phyloP scores from a whole-genome alignment of 23 tunicate genomes.

The Aplidium turbinatum region DNA sequence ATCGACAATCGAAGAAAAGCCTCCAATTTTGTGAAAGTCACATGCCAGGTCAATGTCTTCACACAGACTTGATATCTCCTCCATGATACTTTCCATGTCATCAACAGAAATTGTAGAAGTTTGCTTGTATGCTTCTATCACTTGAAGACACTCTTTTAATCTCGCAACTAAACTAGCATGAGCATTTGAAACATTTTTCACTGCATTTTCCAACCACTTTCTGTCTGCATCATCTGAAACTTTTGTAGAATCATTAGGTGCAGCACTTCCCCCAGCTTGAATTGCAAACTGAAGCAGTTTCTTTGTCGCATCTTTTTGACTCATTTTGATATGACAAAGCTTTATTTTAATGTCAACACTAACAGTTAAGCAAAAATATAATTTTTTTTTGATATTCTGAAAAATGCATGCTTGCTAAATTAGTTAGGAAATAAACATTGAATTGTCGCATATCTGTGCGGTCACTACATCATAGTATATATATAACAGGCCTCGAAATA shows the following conservation, averaged over 20 bases:
- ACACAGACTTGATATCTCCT: slow-evolving; percentile 39
- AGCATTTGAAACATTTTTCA: neutral
- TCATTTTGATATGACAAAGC: no score
- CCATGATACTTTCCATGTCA: slow-evolving; percentile 20
- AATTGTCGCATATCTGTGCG: no score
- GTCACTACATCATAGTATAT: no score
- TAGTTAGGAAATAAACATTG: no score
- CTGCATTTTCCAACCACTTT: slow-evolving; percentile 16
- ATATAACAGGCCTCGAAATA: no score
- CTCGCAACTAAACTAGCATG: slow-evolving; percentile 18
- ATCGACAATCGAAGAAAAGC: slow-evolving; percentile 32
- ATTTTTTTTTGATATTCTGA: no score
- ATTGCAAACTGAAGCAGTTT: slow-evolving; percentile 14
- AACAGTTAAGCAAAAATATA: no score
- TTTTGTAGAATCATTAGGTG: neutral
- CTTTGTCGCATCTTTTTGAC: neutral
- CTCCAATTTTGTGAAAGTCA: slow-evolving; percentile 71
- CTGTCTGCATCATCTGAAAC: slow-evolving; percentile 13
- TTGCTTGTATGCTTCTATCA: neutral
- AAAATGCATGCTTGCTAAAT: no score
- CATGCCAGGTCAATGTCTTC: slow-evolving; percentile 64
- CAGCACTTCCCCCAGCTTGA: slow-evolving; percentile 10
- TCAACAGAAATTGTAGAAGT: slow-evolving; percentile 1
- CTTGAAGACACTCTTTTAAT: slow-evolving; percentile 22
- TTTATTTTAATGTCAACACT: no score